Evolutionary conservation across 2,113 vertebrate species (phyloP), one percentile per base, ranked within the genome.

Genomic region (Hymenochirus boettgeri): DNA sequence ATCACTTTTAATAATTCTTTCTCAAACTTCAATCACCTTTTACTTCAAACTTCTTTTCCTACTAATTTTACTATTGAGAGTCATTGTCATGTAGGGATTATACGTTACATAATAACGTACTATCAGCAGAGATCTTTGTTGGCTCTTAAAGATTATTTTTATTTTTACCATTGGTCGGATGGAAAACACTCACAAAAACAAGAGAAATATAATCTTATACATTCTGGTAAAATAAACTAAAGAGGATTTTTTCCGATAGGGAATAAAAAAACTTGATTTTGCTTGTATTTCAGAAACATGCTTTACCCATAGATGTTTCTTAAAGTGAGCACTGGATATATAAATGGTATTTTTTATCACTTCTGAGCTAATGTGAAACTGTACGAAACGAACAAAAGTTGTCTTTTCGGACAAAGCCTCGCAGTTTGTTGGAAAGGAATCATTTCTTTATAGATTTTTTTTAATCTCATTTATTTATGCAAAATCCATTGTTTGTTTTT

Each of bases 281-380:
- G 87, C 89, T 94, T 86, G 79, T 92, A 89, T 82, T 86, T 86
- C 76, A 74, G 73, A 84, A 78, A 81, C 74, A 85, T 75, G 80
- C 86, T 90, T n/a, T 87, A 88, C 80, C 81, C 89, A 89, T 90
- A 93, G 92, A 94, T 91, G 88, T 95, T 94, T 97, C 87, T 53
- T 39, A 89, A 93, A 94, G 95, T 98, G 94, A 97, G 93, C 96
- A 99, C 96, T 99, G 96, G 96, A 99, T 95, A 96, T n/a, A n/a
- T 93, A 93, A 95, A 98, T 95, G 92, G 93, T 97, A 96, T 97
- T 97, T 97, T 91, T 96, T 94, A 95, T 95, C 92, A 91, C 92
- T 96, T 95, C 94, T 98, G 93, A 98, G n/a, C 90, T 92, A 99
- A 99, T 99, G 96, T 99, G 96, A 99, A 99, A 89, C 91, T 93